Evolutionary conservation across 2,113 vertebrate species (phyloP), one percentile per base, ranked within the genome.

Genomic region (Neotoma lepida): DNA sequence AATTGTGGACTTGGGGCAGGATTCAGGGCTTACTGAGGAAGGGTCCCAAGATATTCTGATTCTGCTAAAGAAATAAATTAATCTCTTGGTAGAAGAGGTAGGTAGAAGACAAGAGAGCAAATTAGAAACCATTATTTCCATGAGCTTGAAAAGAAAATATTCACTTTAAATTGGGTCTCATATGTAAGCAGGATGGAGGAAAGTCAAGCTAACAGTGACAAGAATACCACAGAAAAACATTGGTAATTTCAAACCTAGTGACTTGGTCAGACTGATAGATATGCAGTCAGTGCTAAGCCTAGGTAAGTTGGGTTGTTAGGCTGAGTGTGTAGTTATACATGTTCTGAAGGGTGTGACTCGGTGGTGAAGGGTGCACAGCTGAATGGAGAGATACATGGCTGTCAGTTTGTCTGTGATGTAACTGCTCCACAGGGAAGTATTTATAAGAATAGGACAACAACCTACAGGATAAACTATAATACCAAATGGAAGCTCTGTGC

Each of bases 141-240:
- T 49, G 85, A 85, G 20, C 54, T n/a, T 95, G 41, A 88, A 90
- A 90, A 13, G 41, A 68, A 93, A 46, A 80, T 61, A 73, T 89
- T 87, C n/a, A 84, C 73, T 87, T 94, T 56, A 89, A 96, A 51
- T 58, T 77, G 77, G 15, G 46, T 70, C 30, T 87, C 63, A 51
- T 70, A 78, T 74, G 17, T 68, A 90, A 73, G 8, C 28, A 33
- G 26, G 63, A 0, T 39, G 77, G 54, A 41, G 46, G 18, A 82
- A 74, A 33, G 6, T 86, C 51, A 81, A 88, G 51, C 18, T 49
- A 87, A 39, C 56, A 64, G 49, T 76, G 33, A 85, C 46, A 58
- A 92, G n/a, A 86, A 68, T 71, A 64, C 2, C 14, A 10, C 49
- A 58, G 70, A 35, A 82, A 63, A 86, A 63, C 78, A 39, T 2